Evolutionary conservation across 2,888 invertebrate genomes (phyloP).

Genomic region (Trissolcus japonicus): DNA sequence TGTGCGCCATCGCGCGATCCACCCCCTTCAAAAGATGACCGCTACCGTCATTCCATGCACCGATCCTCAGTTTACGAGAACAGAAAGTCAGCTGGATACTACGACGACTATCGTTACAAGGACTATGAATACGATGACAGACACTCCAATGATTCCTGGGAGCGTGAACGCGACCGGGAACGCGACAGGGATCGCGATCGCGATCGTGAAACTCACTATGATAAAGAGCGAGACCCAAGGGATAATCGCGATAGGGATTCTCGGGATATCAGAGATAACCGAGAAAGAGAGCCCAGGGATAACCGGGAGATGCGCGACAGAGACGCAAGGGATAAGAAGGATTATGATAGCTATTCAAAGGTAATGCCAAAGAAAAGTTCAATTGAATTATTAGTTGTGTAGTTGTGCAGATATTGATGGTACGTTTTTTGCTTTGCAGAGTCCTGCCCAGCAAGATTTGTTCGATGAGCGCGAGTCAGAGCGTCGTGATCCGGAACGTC

Average conservation of each 20-base stretch:
- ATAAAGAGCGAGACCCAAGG: slow-evolving; percentile 42
- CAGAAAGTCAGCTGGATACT: slow-evolving; percentile 65
- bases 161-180: slow-evolving; percentile 66
- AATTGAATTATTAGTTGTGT: too few relatives aligned
- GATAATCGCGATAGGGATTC: slow-evolving; percentile 47
- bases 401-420: too few relatives aligned
- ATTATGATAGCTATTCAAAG: slow-evolving; percentile 75
- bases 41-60: slow-evolving; percentile 68
- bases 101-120: slow-evolving; percentile 67
- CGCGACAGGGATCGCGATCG: slow-evolving; percentile 62
- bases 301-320: slow-evolving; percentile 49
- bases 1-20: slow-evolving; percentile 61
- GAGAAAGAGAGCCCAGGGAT: slow-evolving; percentile 60
- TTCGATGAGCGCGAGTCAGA: slow-evolving; percentile 65
- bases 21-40: slow-evolving; percentile 65
- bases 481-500: slow-evolving; percentile 62
- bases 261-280: slow-evolving; percentile 62
- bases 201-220: slow-evolving; percentile 52
- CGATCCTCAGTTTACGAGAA: slow-evolving; percentile 65
- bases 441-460: slow-evolving; percentile 63
- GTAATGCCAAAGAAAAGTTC: slow-evolving; percentile 51
- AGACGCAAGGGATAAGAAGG: slow-evolving; percentile 63
- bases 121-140: slow-evolving; percentile 74
- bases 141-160: slow-evolving; percentile 71
- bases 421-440: slow-evolving; percentile 23